Evolutionary conservation across 1,140 invertebrate genomes (phyloP).

Genomic region (Phortica variegata): DNA sequence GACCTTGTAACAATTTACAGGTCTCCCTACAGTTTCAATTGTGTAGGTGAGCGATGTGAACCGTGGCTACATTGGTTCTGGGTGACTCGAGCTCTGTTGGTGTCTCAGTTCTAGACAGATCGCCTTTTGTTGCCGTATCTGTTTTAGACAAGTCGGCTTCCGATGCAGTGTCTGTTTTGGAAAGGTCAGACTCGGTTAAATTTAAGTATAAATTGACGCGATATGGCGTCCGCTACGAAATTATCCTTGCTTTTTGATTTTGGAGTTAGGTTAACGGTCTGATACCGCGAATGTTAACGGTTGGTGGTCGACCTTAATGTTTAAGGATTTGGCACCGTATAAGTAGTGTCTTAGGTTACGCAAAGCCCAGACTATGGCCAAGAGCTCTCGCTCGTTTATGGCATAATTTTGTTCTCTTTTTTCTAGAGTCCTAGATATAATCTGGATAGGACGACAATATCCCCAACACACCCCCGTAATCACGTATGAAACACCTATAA

Average conservation of each 20-base stretch:
- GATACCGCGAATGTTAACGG: no score
- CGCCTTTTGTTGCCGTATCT: no score
- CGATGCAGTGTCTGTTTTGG: no score
- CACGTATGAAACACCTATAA: conserved; percentile 6
- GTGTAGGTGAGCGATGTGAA: conserved; percentile 19
- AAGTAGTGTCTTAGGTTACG: conserved; percentile 53
- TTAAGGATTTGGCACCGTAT: conserved; percentile 60
- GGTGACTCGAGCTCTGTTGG: no score
- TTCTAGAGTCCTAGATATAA: conserved; percentile 23
- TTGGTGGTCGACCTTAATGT: conserved; percentile 55
- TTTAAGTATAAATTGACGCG: conserved; percentile 15
- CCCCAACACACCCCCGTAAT: conserved; percentile 12
- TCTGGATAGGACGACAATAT: conserved; percentile 10
- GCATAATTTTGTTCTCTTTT: conserved; percentile 53
- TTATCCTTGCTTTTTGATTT: conserved; percentile 52
- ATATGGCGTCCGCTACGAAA: conserved; percentile 46
- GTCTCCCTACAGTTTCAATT: conserved; percentile 14
- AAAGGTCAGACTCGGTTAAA: no score
- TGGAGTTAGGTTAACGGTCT: conserved; percentile 51
- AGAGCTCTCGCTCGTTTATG: conserved; percentile 60
- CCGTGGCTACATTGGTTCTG: conserved; percentile 3
- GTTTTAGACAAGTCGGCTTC: no score
- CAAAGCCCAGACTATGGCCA: conserved; percentile 43
- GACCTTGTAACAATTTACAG: conserved; percentile 19
- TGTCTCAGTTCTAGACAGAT: no score